Base-by-base conservation (phyloP, 2,113 vertebrate species). In the Pavo muticus region DNA sequence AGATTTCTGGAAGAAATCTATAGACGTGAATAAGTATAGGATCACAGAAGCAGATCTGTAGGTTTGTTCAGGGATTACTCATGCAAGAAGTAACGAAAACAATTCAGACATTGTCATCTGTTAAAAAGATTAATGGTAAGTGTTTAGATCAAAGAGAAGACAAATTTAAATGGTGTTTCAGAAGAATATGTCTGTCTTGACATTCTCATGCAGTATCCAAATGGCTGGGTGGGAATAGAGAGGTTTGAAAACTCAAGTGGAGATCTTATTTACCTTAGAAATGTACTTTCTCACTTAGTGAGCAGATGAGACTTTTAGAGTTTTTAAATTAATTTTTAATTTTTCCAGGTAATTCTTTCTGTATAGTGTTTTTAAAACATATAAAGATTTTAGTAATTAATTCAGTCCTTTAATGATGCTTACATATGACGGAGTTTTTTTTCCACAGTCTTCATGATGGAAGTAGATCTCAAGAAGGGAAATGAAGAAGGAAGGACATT, bases 281-380 rank as follows among this genome's bases (percentile, higher is more conserved):
- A 1, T 56, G 14, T 39, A 23, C 6, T 63, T 79, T 83, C 27
- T 86, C 25, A 10, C 16, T 90, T n/a, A 45, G 32, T 21, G 4
- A 77, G 4, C 12, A 77, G 29, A 35, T 42, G 42, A 0, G 0
- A 69, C 74, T 80, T 61, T 63, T 81, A n/a, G 1, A 14, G 1
- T 30, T 86, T 50, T 72, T 27, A 1, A 13, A 63, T 77, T 0
- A 57, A 54, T 71, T 29, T 57, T 44, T 60, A 88, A 32, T 14
- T 54, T 77, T 42, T 80, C 23, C 52, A 50, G 13, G 14, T 18
- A 2, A 14, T 69, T 79, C 11, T 52, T 84, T 32, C 23, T 68
- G 10, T 82, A 68, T 21, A 0, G 7, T 1, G 1, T 11, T 86
- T 87, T 77, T 63, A 30, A 87, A 95, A 44, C 3, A 42, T 59